Evolutionary conservation across 2,888 invertebrate genomes (phyloP).

Genomic region (Hetaerina titia): DNA sequence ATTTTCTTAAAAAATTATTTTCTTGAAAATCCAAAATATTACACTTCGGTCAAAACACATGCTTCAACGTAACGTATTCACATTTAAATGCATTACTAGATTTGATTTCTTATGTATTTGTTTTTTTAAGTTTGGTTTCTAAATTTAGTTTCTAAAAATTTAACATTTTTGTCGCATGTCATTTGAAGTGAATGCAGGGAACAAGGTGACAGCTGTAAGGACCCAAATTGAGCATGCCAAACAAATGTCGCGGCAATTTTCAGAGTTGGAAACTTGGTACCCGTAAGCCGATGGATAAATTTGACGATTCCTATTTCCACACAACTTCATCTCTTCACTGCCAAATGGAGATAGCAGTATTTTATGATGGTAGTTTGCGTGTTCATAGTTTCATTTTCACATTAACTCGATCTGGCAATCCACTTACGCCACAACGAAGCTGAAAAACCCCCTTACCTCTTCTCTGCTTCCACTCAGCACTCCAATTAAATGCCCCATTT

Average conservation of each 20-base stretch:
- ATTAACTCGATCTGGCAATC: slow-evolving; percentile 20
- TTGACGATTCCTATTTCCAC: not conserved
- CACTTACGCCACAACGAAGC: not conserved
- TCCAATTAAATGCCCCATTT: slow-evolving; percentile 24
- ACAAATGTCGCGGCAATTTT: not conserved
- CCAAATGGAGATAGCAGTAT: not conserved
- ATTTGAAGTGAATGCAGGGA: no score
- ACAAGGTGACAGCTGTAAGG: not conserved
- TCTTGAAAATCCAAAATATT: no score
- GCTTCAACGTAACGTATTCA: no score
- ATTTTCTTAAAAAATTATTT: no score
- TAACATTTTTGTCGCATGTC: not conserved
- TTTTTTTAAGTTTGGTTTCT: no score
- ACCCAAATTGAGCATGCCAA: not conserved
- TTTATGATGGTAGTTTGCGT: slow-evolving; percentile 3
- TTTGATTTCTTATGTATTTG: no score
- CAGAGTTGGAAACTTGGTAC: not conserved
- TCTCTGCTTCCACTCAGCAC: not conserved
- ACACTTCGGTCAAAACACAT: no score
- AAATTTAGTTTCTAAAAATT: no score
- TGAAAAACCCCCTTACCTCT: not conserved
- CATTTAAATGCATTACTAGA: no score
- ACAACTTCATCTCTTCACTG: not conserved
- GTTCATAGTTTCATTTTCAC: slow-evolving; percentile 19
- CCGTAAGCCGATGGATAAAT: not conserved